Percentiles rank a stretch among this genome's conserved stretches.
Conservation (phyloP, 2,888 invertebrate genomes). For the Schrankia costaestrigalis region DNA sequence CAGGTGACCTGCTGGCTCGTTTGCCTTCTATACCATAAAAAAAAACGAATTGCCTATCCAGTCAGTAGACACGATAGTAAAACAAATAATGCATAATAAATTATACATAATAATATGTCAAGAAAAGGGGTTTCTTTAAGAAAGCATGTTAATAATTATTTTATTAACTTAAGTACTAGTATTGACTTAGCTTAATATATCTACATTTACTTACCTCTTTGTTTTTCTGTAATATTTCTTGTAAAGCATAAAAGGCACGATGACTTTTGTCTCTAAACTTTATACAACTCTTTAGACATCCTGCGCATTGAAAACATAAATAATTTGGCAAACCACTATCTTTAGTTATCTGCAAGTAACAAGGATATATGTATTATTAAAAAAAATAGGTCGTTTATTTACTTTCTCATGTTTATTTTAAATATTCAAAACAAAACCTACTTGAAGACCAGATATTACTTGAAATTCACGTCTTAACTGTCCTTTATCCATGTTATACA, state of each 20-base stretch:
- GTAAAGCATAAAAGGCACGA: conserved; percentile 55
- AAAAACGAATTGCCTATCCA: no score
- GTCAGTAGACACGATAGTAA: no score
- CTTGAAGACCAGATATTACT: conserved; percentile 61
- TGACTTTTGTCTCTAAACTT: conserved; percentile 66
- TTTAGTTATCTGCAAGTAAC: conserved; percentile 45
- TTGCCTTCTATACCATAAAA: no score
- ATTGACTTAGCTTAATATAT: no score
- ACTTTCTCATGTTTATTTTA: neutral
- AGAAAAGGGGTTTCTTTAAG: no score
- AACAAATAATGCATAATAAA: no score
- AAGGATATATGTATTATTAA: neutral
- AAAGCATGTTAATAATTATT: no score
- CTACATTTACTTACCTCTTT: conserved; percentile 48
- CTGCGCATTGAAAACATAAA: conserved; percentile 59
- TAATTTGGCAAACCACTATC: conserved; percentile 59
- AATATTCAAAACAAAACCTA: conserved; percentile 26
- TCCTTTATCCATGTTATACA: conserved; percentile 52
- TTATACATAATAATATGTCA: no score
- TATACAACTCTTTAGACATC: conserved; percentile 48
- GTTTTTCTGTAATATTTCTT: conserved; percentile 51
- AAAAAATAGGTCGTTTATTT: neutral
- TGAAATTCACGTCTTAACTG: conserved; percentile 55
- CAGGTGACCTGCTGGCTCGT: no score
- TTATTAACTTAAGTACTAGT: no score